Conservation (phyloP, 1,140 invertebrate genomes). For the Habropoda laboriosa region DNA sequence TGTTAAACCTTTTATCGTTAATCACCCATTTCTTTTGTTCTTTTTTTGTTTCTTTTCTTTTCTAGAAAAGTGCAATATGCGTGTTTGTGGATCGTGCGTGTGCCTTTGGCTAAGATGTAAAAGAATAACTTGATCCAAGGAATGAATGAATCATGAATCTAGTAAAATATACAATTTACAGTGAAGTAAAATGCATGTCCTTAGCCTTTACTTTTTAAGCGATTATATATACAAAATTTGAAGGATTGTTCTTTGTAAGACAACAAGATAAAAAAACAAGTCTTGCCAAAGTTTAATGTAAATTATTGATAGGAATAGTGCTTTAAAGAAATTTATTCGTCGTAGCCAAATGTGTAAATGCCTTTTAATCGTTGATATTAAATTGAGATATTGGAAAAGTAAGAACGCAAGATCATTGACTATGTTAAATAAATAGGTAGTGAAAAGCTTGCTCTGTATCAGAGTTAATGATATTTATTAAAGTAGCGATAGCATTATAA, state of each 20-base stretch:
- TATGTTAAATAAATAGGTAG: conserved; percentile 28
- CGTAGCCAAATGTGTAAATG: conserved; percentile 23
- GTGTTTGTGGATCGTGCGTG: conserved; percentile 23
- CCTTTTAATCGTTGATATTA: conserved; percentile 19
- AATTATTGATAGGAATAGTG: conserved; percentile 30
- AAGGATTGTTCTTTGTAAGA: not conserved
- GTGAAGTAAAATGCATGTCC: not conserved
- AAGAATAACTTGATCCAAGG: conserved; percentile 13
- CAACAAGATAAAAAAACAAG: conserved; percentile 17
- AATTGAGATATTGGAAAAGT: conserved; percentile 14
- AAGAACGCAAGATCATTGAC: conserved; percentile 7
- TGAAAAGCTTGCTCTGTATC: conserved; percentile 70
- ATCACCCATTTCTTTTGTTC: conserved; percentile 28
- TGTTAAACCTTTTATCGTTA: conserved; percentile 8
- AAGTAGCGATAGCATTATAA: conserved; percentile 50
- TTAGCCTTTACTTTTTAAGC: not conserved
- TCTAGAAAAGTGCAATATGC: conserved; percentile 20
- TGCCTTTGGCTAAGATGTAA: conserved; percentile 11
- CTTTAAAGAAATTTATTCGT: conserved; percentile 23
- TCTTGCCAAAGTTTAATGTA: conserved; percentile 51
- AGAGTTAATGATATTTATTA: conserved; percentile 74
- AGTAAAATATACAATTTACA: conserved; percentile 22
- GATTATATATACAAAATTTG: conserved; percentile 10
- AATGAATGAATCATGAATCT: not conserved
- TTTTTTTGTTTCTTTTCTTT: conserved; percentile 10